Conservation (phyloP, 2,113 vertebrate genomes). For the Meleagris gallopavo region DNA sequence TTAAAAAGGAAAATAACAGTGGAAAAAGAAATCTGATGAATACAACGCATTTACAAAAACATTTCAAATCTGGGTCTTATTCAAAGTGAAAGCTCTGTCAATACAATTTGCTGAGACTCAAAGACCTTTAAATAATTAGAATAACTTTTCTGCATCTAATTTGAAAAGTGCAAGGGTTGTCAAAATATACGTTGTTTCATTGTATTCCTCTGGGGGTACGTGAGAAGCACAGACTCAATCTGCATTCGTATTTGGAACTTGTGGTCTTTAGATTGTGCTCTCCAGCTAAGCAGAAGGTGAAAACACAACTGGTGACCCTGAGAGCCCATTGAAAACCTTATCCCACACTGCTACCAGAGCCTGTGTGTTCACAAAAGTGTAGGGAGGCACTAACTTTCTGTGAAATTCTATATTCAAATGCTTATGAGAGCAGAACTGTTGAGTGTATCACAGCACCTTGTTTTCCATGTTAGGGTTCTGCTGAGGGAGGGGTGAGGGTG, state of each 20-base stretch:
- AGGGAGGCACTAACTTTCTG: neutral
- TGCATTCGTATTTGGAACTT: neutral
- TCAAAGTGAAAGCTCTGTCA: constrained; percentile 55
- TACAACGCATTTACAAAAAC: constrained; percentile 9
- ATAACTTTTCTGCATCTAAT: constrained; percentile 62
- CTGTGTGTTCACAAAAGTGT: neutral
- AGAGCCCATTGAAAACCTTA: neutral
- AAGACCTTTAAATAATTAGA: constrained; percentile 60
- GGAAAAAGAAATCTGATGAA: neutral
- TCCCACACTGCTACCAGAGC: neutral
- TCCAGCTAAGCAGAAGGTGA: neutral
- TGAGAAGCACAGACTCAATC: neutral
- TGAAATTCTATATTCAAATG: neutral
- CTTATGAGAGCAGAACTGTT: neutral
- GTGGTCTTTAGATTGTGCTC: neutral
- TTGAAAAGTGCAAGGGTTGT: constrained; percentile 52
- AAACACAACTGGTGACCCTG: neutral
- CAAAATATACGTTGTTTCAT: constrained; percentile 15
- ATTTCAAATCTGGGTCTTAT: neutral
- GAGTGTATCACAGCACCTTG: neutral
- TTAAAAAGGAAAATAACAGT: neutral
- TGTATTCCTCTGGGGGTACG: constrained; percentile 1
- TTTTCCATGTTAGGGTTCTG: neutral
- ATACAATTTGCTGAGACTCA: constrained; percentile 55
- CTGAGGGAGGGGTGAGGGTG: neutral